These are phyloP conservation scores for Myrmecobius fasciatus DNA, from an alignment of 2,113 vertebrate species.

Conservation along the genomic window DNA sequence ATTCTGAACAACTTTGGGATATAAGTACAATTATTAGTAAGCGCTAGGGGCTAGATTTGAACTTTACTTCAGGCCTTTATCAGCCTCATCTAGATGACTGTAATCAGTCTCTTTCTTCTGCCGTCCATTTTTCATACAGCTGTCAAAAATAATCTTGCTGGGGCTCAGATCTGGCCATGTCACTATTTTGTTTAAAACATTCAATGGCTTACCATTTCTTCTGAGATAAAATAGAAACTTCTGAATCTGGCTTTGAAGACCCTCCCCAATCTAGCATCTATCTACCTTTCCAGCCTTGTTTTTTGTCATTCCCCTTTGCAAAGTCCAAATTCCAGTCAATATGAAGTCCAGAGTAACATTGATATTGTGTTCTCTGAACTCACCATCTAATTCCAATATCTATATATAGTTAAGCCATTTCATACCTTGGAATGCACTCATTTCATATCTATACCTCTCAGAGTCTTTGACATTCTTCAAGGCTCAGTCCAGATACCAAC, in stretches of 20 bases:
- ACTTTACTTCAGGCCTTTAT: not conserved
- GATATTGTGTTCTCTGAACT: not conserved
- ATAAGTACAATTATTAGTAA: not conserved
- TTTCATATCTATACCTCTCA: not conserved
- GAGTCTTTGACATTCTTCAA: not conserved
- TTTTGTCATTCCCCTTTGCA: not conserved
- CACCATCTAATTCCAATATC: not conserved
- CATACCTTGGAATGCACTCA: not conserved
- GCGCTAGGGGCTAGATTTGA: no score
- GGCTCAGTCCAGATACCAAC: not conserved
- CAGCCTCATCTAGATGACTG: not conserved
- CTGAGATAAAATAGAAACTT: not conserved
- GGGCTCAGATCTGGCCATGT: not conserved
- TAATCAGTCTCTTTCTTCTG: not conserved
- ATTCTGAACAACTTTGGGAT: not conserved
- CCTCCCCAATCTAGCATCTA: not conserved
- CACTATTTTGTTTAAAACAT: not conserved
- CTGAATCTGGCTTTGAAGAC: not conserved
- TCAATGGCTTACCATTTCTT: not conserved
- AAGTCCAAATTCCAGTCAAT: not conserved
- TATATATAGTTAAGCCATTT: not conserved
- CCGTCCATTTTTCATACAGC: not conserved
- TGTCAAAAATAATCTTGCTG: not conserved
- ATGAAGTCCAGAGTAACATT: not conserved
- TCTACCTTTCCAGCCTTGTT: not conserved